phyloP scores from a whole-genome alignment of 2,113 vertebrate species.

The Phrynocephalus versicolor region DNA sequence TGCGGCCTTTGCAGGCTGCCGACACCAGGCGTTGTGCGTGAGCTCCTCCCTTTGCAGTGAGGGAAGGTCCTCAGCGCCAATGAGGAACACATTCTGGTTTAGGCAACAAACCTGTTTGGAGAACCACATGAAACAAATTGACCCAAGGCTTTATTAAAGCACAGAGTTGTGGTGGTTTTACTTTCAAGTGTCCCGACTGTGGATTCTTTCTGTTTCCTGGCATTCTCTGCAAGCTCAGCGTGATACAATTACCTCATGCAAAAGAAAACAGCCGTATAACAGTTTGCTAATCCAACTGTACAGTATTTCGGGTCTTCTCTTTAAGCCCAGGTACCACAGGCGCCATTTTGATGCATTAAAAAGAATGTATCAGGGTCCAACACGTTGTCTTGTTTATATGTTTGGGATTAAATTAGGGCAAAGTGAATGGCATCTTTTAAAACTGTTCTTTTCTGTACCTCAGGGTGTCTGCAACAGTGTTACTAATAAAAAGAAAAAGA shows the following conservation, averaged over 20 bases:
- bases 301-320: background rate
- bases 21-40: background rate
- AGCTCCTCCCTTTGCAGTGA: background rate
- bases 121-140: background rate
- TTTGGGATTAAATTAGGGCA: background rate
- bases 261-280: background rate
- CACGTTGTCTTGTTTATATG: background rate
- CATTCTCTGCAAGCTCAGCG: conserved; percentile 16
- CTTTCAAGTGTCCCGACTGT: conserved; percentile 25
- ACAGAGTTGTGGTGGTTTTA: background rate
- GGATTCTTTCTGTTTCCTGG: background rate
- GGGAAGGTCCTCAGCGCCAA: background rate
- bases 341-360: background rate
- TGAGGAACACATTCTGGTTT: background rate
- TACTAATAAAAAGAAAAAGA: background rate
- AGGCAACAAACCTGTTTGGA: conserved; percentile 1
- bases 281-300: background rate
- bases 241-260: background rate
- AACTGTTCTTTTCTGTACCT: background rate
- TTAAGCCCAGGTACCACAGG: background rate
- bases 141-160: conserved; percentile 57
- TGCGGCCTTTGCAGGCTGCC: background rate
- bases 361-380: background rate
- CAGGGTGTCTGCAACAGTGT: background rate
- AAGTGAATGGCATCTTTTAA: background rate